Evolutionary conservation across 2,113 vertebrate species (phyloP), one percentile per base, ranked within the genome.

Genomic region (Proteles cristata): DNA sequence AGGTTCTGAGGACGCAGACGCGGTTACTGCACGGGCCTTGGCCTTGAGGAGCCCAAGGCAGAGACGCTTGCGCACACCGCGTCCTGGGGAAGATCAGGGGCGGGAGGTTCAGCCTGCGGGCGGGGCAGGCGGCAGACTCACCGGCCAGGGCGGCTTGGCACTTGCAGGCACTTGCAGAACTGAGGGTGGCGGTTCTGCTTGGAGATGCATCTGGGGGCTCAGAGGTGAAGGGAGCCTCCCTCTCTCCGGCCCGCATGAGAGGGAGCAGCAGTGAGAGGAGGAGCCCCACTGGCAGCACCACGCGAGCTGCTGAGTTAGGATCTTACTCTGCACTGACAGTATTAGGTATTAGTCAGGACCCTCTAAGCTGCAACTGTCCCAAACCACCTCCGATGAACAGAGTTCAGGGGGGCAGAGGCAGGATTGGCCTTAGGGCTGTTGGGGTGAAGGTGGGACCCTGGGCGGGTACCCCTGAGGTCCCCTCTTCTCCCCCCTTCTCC

Each of bases 171-270:
- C 65, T 4, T 1, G 66, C 66, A 7, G 10, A 2, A 35, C 4
- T 21, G 12, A 39, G 17, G 21, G 17, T 16, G 45, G 35, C 39
- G 10, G 1, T 53, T 68, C 74, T 48, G 31, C 12, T 9, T 1
- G 11, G 17, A 73, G 33, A 10, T 50, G 28, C 28, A 48, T 88
- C 48, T 9, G 11, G 39, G 21, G 33, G 74, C n/a, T 35, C 55
- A 7, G 45, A 25, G 66, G 10, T 14, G 21, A 77, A 39, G 76
- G 35, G 14, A 33, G 26, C 25, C 19, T 7, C 26, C 4, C 16
- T 4, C 2, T 25, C 11, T 6, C 11, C 11, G 0, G 5, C 71
- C 33, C 7, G 16, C 14, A 68, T 2, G 1, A 43, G 71, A 12
- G 71, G 12, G 33, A 17, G 14, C 86, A 10, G 19, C 19, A 35